Base-by-base conservation (phyloP, 1,140 invertebrate genomes). In the Eueides isabella region DNA sequence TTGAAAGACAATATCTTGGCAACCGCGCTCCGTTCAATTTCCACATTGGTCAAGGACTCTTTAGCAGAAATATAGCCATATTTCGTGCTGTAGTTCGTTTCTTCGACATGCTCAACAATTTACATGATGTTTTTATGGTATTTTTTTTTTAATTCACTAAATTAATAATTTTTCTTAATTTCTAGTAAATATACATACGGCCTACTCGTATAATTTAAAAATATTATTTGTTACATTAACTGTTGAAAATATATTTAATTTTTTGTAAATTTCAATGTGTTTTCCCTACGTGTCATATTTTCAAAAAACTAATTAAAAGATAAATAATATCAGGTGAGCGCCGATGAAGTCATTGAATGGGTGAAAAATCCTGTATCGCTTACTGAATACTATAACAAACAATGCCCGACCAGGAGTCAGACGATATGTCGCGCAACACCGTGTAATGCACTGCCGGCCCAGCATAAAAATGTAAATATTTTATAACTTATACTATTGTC, bases 21-120 rank as follows among this genome's bases (percentile, higher is more conserved):
- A 95, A 95, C 76, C 93, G 93, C 19, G 92, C 95, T 48, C 95
- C 95, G 0, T 95, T 95, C 76, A 94, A 94, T 4, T 92, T 95
- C 67, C 95, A 94, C 80, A 81, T 94, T 28, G 95, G 95, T 77
- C 94, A 95, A 31, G 94, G 94, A 79, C 95, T 93, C 91, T 87
- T 95, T 64, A 31, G 79, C 2, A 75, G 69, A 16, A 85, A 89
- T 61, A 83, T 86, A 1, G 85, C 84, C 14, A 83, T 93, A 11
- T 79, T 85, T n/a, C 68, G 81, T n/a, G 94, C 93, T 5, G 88
- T 94, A 29, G 64, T 79, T 14, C 89, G 91, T 75, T 95, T 95
- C 80, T 44, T 95, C 30, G 85, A 94, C 61, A 83, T 93, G 68
- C 72, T 95, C 19, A 88, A 89, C 75, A 88, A 78, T 16, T 64